phyloP scores from a whole-genome alignment of 2,888 invertebrate species.

The Anthophora plumipes region DNA sequence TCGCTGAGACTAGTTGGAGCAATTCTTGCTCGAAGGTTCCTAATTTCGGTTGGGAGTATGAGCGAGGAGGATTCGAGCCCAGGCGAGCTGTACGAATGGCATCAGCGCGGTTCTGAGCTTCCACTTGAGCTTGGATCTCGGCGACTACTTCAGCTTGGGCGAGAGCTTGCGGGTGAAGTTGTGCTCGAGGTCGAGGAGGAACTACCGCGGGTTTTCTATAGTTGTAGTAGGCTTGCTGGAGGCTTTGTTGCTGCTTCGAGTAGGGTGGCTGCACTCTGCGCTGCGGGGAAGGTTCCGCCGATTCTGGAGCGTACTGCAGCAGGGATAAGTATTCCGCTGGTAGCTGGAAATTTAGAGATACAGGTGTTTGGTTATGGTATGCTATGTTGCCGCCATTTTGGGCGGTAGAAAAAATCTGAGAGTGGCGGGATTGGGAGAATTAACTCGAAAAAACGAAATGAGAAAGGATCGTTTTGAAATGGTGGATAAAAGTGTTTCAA shows the following conservation, averaged over 20 bases:
- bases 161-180: slow-evolving; percentile 77
- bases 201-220: slow-evolving; percentile 79
- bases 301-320: slow-evolving; percentile 77
- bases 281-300: slow-evolving; percentile 67
- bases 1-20: slow-evolving; percentile 80
- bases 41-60: slow-evolving; percentile 76
- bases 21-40: slow-evolving; percentile 82
- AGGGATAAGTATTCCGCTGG: slow-evolving; percentile 80
- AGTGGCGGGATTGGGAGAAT: too few species aligned
- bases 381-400: too few species aligned
- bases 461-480: too few species aligned
- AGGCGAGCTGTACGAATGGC: slow-evolving; percentile 72
- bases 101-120: slow-evolving; percentile 76
- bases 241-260: slow-evolving; percentile 79
- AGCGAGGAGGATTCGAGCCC: slow-evolving; percentile 70
- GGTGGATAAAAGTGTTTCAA: too few species aligned
- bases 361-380: not conserved
- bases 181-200: slow-evolving; percentile 77
- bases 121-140: slow-evolving; percentile 76
- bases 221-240: slow-evolving; percentile 81
- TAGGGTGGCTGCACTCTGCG: slow-evolving; percentile 77
- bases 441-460: too few species aligned
- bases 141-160: slow-evolving; percentile 77
- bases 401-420: too few species aligned
- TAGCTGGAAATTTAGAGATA: slow-evolving; percentile 76